phyloP scores from a whole-genome alignment of 2,888 invertebrate species.

The Thymelicus lineola region DNA sequence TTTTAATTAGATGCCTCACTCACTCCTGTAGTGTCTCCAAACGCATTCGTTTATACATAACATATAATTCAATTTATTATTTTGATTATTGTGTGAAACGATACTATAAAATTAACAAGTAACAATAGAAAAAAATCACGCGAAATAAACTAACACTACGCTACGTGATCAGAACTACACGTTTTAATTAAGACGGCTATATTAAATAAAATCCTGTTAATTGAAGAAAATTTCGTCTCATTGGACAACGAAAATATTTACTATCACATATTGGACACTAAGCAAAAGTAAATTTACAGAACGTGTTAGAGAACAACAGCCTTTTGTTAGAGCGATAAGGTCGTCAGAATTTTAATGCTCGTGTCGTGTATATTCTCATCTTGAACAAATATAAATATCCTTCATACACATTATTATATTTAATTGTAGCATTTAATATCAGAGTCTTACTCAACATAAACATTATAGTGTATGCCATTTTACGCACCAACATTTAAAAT shows the following conservation, averaged over 20 bases:
- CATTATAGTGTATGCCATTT: constrained; percentile 11
- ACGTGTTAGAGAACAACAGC: constrained; percentile 3
- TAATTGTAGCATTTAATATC: neutral
- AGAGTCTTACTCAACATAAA: neutral
- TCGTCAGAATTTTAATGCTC: constrained; percentile 2
- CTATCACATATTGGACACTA: constrained; percentile 15
- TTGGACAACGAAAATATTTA: constrained; percentile 8
- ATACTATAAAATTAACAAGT: too few species aligned
- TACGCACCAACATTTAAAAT: constrained; percentile 12
- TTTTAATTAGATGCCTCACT: too few species aligned
- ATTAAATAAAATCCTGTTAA: too few species aligned
- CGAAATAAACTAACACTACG: too few species aligned
- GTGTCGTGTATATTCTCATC: neutral
- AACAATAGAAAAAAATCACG: too few species aligned
- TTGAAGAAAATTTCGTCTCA: too few species aligned
- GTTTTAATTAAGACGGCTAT: too few species aligned
- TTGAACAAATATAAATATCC: neutral
- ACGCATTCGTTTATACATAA: too few species aligned
- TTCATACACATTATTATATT: neutral
- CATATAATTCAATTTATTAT: too few species aligned
- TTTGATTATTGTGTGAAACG: too few species aligned
- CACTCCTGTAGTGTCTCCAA: too few species aligned
- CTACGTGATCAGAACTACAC: too few species aligned
- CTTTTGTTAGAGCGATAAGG: constrained; percentile 8
- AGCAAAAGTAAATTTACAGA: constrained; percentile 19